Conservation (phyloP, 2,113 vertebrate species). For the Triplophysa siluroides region DNA sequence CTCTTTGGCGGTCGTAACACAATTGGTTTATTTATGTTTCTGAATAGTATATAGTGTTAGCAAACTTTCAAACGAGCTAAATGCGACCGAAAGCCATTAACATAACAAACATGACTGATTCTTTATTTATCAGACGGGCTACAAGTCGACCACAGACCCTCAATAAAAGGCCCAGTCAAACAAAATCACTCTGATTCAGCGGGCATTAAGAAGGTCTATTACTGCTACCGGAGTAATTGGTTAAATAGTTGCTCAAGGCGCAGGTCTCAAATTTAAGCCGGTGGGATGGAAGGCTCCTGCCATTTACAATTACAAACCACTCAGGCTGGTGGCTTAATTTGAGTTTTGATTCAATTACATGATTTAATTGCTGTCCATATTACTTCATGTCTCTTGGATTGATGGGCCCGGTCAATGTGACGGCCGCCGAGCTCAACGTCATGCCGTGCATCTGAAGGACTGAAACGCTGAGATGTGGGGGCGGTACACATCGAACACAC, state of each 20-base stretch:
- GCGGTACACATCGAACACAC: neutral
- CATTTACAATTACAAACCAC: conserved; percentile 55
- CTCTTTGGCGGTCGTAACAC: neutral
- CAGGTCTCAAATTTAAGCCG: conserved; percentile 44
- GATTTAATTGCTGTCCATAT: conserved; percentile 48
- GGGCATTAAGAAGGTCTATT: conserved; percentile 47
- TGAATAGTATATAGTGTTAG: conserved; percentile 7
- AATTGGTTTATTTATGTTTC: conserved; percentile 17
- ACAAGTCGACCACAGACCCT: conserved; percentile 29
- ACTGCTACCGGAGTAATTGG: conserved; percentile 43
- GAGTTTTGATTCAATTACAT: conserved; percentile 52
- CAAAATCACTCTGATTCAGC: conserved; percentile 45
- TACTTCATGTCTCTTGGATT: conserved; percentile 47
- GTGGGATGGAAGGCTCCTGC: conserved; percentile 49
- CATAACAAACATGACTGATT: conserved; percentile 30
- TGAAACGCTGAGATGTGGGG: conserved; percentile 1
- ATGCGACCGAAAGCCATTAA: neutral
- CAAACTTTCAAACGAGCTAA: conserved; percentile 31
- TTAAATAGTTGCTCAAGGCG: conserved; percentile 44
- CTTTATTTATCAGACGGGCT: conserved; percentile 38
- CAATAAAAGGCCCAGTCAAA: conserved; percentile 48
- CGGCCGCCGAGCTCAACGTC: conserved; percentile 1
- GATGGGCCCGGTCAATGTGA: conserved; percentile 44
- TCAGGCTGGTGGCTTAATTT: conserved; percentile 50
- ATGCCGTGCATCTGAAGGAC: conserved; percentile 17